A percentile compares a stretch with the other conserved stretches of the same genome.
Conservation (phyloP, 2,113 vertebrate species). For the Carollia perspicillata region DNA sequence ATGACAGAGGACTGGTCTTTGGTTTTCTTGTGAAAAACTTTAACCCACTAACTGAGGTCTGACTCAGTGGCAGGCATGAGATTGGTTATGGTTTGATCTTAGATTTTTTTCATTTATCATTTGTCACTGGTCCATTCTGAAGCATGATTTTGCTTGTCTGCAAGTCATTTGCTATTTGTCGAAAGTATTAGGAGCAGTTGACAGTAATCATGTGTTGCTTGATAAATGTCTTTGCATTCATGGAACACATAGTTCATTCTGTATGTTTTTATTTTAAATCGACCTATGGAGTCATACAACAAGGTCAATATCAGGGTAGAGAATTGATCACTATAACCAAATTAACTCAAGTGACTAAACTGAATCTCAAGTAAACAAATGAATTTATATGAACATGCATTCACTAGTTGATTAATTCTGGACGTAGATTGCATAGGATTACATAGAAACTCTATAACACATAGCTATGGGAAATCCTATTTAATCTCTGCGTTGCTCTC, state of each 20-base stretch:
- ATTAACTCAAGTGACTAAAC: background rate
- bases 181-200: constrained; percentile 21
- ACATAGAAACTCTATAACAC: background rate
- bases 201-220: background rate
- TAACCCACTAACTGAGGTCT: background rate
- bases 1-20: background rate
- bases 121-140: background rate
- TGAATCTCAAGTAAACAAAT: background rate
- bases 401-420: background rate
- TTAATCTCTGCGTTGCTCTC: background rate
- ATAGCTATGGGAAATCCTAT: background rate
- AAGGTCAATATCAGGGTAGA: background rate
- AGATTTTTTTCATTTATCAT: constrained; percentile 20
- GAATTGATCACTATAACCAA: background rate
- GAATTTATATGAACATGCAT: background rate
- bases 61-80: background rate
- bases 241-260: background rate
- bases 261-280: background rate
- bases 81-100: background rate
- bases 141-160: constrained; percentile 32
- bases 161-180: constrained; percentile 30
- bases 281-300: background rate
- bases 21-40: background rate
- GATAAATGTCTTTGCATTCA: background rate
- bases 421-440: background rate